phyloP scores from a whole-genome alignment of 2,113 vertebrate genomes.

The Hippocampus barbouri region DNA sequence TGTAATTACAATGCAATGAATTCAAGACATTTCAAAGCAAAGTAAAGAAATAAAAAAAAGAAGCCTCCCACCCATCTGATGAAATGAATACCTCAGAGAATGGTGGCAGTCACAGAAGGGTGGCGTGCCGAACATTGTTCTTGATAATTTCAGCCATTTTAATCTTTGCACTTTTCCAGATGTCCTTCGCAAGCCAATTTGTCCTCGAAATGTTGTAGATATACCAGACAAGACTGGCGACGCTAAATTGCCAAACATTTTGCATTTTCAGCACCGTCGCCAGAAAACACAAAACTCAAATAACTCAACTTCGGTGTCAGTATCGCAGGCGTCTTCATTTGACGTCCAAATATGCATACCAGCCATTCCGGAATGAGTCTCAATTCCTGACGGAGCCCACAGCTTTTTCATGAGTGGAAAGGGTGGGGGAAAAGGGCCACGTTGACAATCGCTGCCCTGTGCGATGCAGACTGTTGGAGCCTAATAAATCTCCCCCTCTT shows the following conservation, averaged over 20 bases:
- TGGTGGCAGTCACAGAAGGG: neutral
- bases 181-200: neutral
- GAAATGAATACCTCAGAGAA: neutral
- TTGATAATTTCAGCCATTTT: neutral
- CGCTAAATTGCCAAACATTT: neutral
- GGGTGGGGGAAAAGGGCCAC: neutral
- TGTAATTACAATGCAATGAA: too few species aligned
- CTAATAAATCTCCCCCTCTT: conserved; percentile 60
- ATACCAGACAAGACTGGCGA: neutral
- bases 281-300: neutral
- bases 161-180: neutral
- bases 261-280: neutral
- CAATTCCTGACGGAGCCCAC: conserved; percentile 21
- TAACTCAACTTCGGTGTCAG: neutral
- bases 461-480: conserved; percentile 25
- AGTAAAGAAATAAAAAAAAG: too few species aligned
- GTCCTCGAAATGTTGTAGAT: neutral
- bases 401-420: conserved; percentile 16
- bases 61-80: too few species aligned
- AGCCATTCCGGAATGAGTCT: conserved; percentile 7
- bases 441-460: conserved; percentile 51
- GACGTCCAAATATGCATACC: neutral
- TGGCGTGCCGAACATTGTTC: too few species aligned
- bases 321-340: neutral
- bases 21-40: too few species aligned